A percentile compares a stretch with the other conserved stretches of the same genome.
These are phyloP conservation scores for Tribolium freemani DNA, from an alignment of 2,888 invertebrate species.

Conservation along the genomic window DNA sequence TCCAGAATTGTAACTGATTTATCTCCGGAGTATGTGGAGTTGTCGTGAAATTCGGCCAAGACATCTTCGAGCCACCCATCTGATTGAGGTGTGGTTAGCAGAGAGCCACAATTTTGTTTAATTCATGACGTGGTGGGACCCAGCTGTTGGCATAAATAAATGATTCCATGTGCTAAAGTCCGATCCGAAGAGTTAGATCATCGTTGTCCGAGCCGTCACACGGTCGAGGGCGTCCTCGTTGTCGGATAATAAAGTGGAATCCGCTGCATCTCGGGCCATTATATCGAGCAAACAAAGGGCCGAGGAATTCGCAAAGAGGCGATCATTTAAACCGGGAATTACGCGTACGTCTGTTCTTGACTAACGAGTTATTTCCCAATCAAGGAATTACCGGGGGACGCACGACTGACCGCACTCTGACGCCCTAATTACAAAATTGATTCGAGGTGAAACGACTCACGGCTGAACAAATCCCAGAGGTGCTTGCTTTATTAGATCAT, in stretches of 20 bases:
- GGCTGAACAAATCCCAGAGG: conserved; percentile 62
- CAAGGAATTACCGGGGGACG: conserved; percentile 60
- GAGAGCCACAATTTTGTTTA: conserved; percentile 13
- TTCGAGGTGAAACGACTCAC: conserved; percentile 65
- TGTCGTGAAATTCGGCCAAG: background rate
- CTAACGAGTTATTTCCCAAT: conserved; percentile 61
- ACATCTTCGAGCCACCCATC: background rate
- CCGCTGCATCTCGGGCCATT: conserved; percentile 33
- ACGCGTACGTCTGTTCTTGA: conserved; percentile 42
- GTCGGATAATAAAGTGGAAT: conserved; percentile 38
- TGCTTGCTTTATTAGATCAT: conserved; percentile 64
- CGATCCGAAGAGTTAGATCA: conserved; percentile 29
- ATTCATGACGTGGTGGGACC: conserved; percentile 7
- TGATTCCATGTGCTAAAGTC: conserved; percentile 14
- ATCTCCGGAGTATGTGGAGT: background rate
- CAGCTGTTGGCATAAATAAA: conserved; percentile 25
- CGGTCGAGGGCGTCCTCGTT: conserved; percentile 23
- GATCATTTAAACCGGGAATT: conserved; percentile 39
- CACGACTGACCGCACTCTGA: conserved; percentile 59
- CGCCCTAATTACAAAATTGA: conserved; percentile 65
- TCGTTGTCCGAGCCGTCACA: conserved; percentile 25
- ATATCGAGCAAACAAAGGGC: conserved; percentile 33
- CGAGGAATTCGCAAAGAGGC: conserved; percentile 38
- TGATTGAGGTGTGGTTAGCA: conserved; percentile 5
- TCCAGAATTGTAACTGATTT: conserved; percentile 10